Conservation (phyloP, 2,797 vertebrate species). For the Argya squamiceps region DNA sequence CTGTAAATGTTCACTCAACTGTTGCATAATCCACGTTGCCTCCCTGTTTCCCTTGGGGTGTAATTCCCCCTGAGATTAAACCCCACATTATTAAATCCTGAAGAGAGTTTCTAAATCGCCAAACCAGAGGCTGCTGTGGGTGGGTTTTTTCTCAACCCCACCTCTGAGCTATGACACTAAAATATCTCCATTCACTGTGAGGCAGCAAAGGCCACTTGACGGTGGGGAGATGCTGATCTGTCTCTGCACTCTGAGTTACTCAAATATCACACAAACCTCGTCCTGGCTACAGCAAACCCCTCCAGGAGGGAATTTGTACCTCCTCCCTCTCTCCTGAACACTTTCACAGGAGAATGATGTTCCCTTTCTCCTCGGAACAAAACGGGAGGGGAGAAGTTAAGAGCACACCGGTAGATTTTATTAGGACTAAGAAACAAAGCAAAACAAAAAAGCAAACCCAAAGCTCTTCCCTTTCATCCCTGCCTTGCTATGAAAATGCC, state of each 20-base stretch:
- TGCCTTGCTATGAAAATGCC: constrained; percentile 56
- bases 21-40: not conserved
- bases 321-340: not conserved
- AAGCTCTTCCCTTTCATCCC: constrained; percentile 60
- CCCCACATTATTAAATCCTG: not conserved
- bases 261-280: not conserved
- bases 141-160: not conserved
- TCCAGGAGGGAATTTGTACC: not conserved
- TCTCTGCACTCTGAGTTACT: not conserved
- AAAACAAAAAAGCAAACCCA: constrained; percentile 31
- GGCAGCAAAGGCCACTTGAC: not conserved
- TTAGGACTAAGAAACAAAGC: constrained; percentile 54
- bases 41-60: not conserved
- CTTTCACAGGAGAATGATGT: not conserved
- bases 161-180: not conserved
- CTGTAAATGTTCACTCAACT: not conserved
- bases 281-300: not conserved
- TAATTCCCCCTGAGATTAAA: not conserved
- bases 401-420: constrained; percentile 31
- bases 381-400: constrained; percentile 32
- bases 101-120: not conserved
- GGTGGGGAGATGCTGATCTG: not conserved
- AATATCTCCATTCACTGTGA: not conserved
- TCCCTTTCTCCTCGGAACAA: constrained; percentile 1
- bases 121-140: not conserved